Base-by-base conservation (phyloP, 2,797 vertebrate genomes). In the Odontamblyopus lacepedii region DNA sequence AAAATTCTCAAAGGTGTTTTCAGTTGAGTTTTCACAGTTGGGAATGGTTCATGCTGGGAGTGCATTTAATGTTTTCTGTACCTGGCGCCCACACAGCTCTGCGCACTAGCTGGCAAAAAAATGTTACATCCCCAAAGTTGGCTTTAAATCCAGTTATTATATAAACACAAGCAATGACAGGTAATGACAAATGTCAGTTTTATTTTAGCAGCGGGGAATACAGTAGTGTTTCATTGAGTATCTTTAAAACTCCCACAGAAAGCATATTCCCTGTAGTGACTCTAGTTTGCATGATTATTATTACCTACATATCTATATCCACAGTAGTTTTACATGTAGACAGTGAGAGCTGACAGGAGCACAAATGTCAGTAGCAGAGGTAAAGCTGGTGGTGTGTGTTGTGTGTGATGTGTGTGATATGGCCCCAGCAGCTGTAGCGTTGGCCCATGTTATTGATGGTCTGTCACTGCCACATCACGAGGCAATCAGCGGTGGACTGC, bases 381-480 rank as follows among this genome's bases (percentile, higher is more conserved):
- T 62, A 65, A 71, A 69, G 74, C 35, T 50, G n/a, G 63, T 63
- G 61, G 71, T 72, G 76, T 77, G 63, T 9, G 35, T 38, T 35
- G 35, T 35, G 35, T 32, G 32, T 32, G 32, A 5, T 32, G 6
- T 32, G 32, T 38, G 35, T 59, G 56, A 71, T 72, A 78, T 77
- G 63, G 73, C 73, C 69, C 30, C 68, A 35, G 73, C 35, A 32
- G 32, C 81, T 64, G 79, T 71, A 74, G 73, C 72, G 63, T 38
- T 67, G 15, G 67, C 67, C 6, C 55, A 8, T 63, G 67, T 80
- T 81, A 81, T 79, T 80, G 79, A 83, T 76, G 77, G 57, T 57
- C 71, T 72, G 75, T 71, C 56, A 29, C 59, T 68, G 64, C 59
- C 68, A 60, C 57, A 73, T 79, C 77, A 74, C 75, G 75, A 62